A percentile compares a stretch with the other conserved stretches of the same genome.
phyloP scores from a whole-genome alignment of 2,888 invertebrate genomes.

The Tanypteryx hageni region DNA sequence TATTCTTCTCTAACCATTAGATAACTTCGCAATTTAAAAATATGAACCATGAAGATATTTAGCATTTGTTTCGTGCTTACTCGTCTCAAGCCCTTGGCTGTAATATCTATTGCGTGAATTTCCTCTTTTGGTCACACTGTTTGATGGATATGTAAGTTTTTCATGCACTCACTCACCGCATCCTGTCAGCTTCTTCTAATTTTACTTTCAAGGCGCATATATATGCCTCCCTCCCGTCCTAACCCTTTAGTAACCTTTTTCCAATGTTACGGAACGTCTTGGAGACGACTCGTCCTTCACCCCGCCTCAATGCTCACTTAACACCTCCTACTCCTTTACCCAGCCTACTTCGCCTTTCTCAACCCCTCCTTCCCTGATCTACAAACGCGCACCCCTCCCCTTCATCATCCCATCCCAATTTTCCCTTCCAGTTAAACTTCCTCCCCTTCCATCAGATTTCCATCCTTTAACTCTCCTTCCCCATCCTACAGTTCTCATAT shows the following conservation, averaged over 20 bases:
- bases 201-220: not conserved
- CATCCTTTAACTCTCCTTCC: not conserved
- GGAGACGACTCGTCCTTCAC: not conserved
- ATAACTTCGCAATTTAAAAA: too few relatives aligned
- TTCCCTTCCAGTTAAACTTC: constrained; percentile 36
- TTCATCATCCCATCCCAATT: constrained; percentile 43
- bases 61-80: too few relatives aligned
- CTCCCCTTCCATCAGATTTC: constrained; percentile 2
- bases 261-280: constrained; percentile 20
- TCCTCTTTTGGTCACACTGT: too few relatives aligned
- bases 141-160: too few relatives aligned
- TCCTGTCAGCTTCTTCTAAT: not conserved
- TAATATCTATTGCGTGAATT: too few relatives aligned
- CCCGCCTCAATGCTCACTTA: not conserved
- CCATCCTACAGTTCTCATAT: constrained; percentile 4
- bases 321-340: not conserved
- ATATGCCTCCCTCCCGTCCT: not conserved
- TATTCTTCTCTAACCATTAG: too few relatives aligned
- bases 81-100: too few relatives aligned
- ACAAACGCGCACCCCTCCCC: not conserved
- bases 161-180: too few relatives aligned
- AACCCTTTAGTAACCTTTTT: constrained; percentile 1
- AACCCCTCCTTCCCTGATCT: not conserved
- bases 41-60: too few relatives aligned
- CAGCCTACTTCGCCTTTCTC: not conserved